Percentiles rank a stretch among this genome's conserved stretches.
phyloP scores from a whole-genome alignment of 2,888 invertebrate genomes.

The Parnassius smintheus region DNA sequence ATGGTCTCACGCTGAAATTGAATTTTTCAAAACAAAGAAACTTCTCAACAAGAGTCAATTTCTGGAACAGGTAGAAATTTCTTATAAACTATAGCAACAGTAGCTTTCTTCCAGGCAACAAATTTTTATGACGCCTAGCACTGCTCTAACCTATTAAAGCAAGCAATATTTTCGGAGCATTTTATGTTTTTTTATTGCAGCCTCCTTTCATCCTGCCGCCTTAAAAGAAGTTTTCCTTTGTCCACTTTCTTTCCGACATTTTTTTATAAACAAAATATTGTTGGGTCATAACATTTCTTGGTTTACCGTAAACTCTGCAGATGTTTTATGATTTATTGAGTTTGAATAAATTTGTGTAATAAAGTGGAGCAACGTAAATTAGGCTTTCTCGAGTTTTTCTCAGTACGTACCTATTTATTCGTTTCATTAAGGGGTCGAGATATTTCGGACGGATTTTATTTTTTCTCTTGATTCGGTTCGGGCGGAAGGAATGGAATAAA shows the following conservation, averaged over 20 bases:
- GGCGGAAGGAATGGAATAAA: conserved; percentile 73
- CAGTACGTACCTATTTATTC: conserved; percentile 53
- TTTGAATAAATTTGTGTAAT: conserved; percentile 27
- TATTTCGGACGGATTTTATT: conserved; percentile 57
- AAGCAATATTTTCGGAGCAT: conserved; percentile 58
- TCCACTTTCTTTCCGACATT: conserved; percentile 57
- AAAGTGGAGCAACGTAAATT: conserved; percentile 25
- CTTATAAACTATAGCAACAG: conserved; percentile 41
- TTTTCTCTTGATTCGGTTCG: conserved; percentile 58
- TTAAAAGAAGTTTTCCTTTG: conserved; percentile 35
- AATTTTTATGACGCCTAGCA: conserved; percentile 45
- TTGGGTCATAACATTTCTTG: conserved; percentile 17
- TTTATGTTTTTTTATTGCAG: conserved; percentile 64
- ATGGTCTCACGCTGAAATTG: conserved; percentile 3
- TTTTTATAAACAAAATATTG: conserved; percentile 28
- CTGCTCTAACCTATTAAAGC: conserved; percentile 33
- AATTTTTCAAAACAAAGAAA: conserved; percentile 22
- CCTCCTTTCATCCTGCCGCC: conserved; percentile 54
- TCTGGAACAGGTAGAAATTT: conserved; percentile 33
- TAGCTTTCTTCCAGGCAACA: conserved; percentile 56
- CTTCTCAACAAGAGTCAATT: conserved; percentile 24
- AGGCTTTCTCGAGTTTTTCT: conserved; percentile 24
- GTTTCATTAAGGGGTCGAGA: conserved; percentile 64
- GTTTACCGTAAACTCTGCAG: conserved; percentile 13
- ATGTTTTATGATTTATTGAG: conserved; percentile 26